phyloP scores from a whole-genome alignment of 2,113 vertebrate genomes.

The Zosterops japonicus region DNA sequence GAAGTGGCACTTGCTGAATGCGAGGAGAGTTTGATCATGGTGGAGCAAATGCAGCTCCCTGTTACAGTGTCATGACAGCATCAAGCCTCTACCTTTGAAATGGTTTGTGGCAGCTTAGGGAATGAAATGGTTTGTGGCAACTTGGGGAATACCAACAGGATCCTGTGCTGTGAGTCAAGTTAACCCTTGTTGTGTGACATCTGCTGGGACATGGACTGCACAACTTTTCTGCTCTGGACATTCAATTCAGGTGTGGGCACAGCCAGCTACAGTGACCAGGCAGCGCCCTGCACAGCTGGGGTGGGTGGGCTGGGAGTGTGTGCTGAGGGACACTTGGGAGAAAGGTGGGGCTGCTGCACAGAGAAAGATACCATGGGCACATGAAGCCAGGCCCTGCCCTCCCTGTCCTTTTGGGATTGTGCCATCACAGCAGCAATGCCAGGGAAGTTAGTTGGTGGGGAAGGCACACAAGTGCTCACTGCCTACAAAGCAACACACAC shows the following conservation, averaged over 20 bases:
- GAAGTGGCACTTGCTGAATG: not conserved
- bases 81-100: not conserved
- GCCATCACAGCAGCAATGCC: not conserved
- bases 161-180: not conserved
- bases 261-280: not conserved
- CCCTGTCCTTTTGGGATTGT: fast-evolving
- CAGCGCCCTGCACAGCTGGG: not conserved
- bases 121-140: not conserved
- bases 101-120: not conserved
- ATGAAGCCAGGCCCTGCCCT: not conserved
- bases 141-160: not conserved
- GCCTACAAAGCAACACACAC: not conserved
- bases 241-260: not conserved
- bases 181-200: not conserved
- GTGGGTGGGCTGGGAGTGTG: not conserved
- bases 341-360: not conserved
- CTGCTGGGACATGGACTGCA: not conserved
- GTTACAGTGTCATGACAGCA: not conserved
- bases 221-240: not conserved
- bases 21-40: not conserved
- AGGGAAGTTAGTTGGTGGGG: not conserved
- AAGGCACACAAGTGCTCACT: not conserved
- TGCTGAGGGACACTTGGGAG: not conserved
- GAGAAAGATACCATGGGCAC: not conserved
- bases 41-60: not conserved